Evolutionary conservation across 53 echinoderm and acorn worm genomes (phyloP).

Genomic region (Holothuria scabra): DNA sequence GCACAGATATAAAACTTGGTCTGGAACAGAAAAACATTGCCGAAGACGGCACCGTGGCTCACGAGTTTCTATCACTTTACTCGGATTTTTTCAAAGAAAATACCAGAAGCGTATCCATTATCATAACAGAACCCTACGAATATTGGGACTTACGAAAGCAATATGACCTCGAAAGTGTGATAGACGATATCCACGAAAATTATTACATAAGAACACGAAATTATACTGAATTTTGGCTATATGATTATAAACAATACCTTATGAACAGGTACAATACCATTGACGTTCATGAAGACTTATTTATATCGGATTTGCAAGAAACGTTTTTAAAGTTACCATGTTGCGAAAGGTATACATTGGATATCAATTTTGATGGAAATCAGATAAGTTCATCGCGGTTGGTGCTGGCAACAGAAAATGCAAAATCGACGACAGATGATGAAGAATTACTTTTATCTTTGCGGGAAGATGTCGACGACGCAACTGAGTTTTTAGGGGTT

Average conservation of each 20-base stretch:
- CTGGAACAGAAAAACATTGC: constrained; percentile 76
- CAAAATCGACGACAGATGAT: constrained; percentile 40
- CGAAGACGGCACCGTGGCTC: constrained; percentile 73
- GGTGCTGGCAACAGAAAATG: constrained; percentile 37
- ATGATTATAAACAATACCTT: neutral
- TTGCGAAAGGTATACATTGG: constrained; percentile 51
- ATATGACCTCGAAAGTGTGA: constrained; percentile 62
- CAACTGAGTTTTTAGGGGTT: constrained; percentile 46
- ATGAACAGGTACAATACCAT: neutral
- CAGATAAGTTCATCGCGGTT: constrained; percentile 62
- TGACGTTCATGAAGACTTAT: neutral
- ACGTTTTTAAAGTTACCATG: constrained; percentile 55
- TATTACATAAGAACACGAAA: neutral
- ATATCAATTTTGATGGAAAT: constrained; percentile 53
- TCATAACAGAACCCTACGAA: constrained; percentile 60
- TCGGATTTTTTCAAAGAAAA: constrained; percentile 73
- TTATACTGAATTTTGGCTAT: constrained; percentile 21
- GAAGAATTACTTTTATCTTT: constrained; percentile 41
- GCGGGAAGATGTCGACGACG: constrained; percentile 43
- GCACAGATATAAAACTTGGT: constrained; percentile 76
- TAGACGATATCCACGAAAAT: constrained; percentile 57
- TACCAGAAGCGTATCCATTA: constrained; percentile 73
- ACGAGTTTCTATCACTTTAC: constrained; percentile 62
- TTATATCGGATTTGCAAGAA: neutral
- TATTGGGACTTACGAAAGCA: constrained; percentile 73